Evolutionary conservation across 2,888 invertebrate species (phyloP).

Genomic region (Pseudeuparius sepicola): DNA sequence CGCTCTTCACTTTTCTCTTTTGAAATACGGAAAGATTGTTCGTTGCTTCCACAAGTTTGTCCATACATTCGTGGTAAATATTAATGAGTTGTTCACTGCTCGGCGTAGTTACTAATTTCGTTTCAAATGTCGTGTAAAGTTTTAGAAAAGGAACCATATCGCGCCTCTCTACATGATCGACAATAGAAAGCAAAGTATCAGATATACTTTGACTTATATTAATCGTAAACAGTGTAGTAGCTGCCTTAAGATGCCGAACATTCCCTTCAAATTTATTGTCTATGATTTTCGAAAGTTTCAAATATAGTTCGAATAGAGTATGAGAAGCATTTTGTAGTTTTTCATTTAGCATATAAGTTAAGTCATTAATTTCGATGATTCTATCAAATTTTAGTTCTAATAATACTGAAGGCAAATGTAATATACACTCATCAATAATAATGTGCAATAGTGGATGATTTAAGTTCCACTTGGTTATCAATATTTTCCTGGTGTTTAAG

Average conservation of each 20-base stretch:
- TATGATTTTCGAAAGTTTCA: conserved; percentile 19
- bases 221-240: conserved; percentile 41
- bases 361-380: conserved; percentile 22
- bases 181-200: conserved; percentile 53
- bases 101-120: conserved; percentile 49
- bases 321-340: conserved; percentile 22
- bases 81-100: conserved; percentile 44
- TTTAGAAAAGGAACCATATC: conserved; percentile 33
- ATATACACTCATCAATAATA: conserved; percentile 44
- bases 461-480: conserved; percentile 48
- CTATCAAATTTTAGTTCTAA: conserved; percentile 38
- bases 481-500: conserved; percentile 45
- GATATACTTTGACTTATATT: conserved; percentile 59
- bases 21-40: conserved; percentile 24
- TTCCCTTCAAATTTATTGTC: conserved; percentile 18
- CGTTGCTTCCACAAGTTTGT: conserved; percentile 22
- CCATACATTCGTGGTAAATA: conserved; percentile 36
- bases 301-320: conserved; percentile 24
- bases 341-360: conserved; percentile 24
- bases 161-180: conserved; percentile 43
- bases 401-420: conserved; percentile 43
- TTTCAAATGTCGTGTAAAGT: conserved; percentile 46
- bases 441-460: conserved; percentile 52
- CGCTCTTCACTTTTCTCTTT: conserved; percentile 21
- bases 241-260: conserved; percentile 23